Conservation (phyloP, 2,113 vertebrate genomes). For the Pachyramphus minor region DNA sequence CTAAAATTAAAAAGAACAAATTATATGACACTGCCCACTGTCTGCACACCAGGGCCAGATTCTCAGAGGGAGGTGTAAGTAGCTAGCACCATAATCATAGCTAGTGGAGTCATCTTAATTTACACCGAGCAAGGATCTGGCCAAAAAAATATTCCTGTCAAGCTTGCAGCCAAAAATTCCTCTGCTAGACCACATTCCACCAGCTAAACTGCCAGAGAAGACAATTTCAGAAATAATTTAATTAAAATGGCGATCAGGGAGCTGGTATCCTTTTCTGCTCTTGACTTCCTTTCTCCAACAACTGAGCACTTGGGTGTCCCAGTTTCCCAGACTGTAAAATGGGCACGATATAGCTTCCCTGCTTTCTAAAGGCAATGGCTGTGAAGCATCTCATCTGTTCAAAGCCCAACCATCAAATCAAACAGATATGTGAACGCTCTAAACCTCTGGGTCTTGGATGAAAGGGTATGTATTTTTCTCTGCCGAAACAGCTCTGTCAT, state of each 20-base stretch:
- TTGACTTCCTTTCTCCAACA: background rate
- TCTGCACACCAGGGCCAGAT: slow-evolving; percentile 19
- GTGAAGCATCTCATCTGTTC: background rate
- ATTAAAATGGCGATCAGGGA: slow-evolving; percentile 45
- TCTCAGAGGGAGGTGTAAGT: slow-evolving; percentile 23
- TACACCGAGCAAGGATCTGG: slow-evolving; percentile 25
- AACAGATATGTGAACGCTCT: background rate
- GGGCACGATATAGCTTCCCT: background rate
- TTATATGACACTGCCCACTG: slow-evolving; percentile 35
- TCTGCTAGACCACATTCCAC: slow-evolving; percentile 13
- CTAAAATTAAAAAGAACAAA: slow-evolving; percentile 52
- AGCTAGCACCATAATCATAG: background rate
- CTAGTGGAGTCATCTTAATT: slow-evolving; percentile 21
- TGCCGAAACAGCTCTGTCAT: background rate
- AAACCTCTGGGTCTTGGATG: background rate
- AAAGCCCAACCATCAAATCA: background rate
- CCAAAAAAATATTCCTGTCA: slow-evolving; percentile 34
- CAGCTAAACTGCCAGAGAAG: slow-evolving; percentile 30
- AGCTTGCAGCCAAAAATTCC: slow-evolving; percentile 37
- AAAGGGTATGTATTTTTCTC: background rate
- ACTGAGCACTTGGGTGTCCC: background rate
- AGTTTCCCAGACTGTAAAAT: slow-evolving; percentile 18
- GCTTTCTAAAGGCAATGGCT: background rate
- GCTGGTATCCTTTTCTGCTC: slow-evolving; percentile 4
- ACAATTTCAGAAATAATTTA: slow-evolving; percentile 47